These are phyloP conservation scores for Leuciscus waleckii DNA, from an alignment of 2,797 vertebrate genomes.

Conservation along the genomic window DNA sequence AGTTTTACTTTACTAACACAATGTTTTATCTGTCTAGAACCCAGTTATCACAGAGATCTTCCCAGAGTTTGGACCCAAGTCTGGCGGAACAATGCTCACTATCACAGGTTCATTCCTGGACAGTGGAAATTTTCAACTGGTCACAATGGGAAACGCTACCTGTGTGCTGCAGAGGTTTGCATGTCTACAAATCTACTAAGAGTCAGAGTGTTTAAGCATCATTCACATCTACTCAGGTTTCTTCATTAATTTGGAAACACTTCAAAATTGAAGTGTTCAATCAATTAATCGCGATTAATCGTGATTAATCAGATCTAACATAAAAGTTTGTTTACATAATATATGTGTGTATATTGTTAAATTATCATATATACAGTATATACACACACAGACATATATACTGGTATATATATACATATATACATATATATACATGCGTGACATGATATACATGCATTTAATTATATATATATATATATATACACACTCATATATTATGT, in stretches of 20 bases:
- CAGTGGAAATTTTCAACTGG: slow-evolving; percentile 84
- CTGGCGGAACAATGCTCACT: slow-evolving; percentile 91
- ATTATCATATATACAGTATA: no score
- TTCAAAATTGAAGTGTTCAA: no score
- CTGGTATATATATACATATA: not conserved
- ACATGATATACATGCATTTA: no score
- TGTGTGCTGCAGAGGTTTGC: slow-evolving; percentile 78
- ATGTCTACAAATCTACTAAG: not conserved
- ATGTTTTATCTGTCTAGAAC: slow-evolving; percentile 75
- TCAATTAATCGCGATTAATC: no score
- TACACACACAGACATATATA: no score
- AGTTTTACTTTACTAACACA: not conserved
- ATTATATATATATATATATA: not conserved
- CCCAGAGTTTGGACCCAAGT: slow-evolving; percentile 90
- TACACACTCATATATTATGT: no score
- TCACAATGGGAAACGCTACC: slow-evolving; percentile 80
- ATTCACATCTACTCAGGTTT: not conserved
- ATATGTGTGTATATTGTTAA: no score
- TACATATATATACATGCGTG: no score
- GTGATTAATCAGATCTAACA: no score
- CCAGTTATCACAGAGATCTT: slow-evolving; percentile 88
- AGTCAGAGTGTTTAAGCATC: not conserved
- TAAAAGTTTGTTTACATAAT: no score
- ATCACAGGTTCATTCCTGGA: slow-evolving; percentile 87
- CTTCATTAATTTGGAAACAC: not conserved